Conservation (phyloP, 1,140 invertebrate genomes). For the Ostrea denselamellosa region DNA sequence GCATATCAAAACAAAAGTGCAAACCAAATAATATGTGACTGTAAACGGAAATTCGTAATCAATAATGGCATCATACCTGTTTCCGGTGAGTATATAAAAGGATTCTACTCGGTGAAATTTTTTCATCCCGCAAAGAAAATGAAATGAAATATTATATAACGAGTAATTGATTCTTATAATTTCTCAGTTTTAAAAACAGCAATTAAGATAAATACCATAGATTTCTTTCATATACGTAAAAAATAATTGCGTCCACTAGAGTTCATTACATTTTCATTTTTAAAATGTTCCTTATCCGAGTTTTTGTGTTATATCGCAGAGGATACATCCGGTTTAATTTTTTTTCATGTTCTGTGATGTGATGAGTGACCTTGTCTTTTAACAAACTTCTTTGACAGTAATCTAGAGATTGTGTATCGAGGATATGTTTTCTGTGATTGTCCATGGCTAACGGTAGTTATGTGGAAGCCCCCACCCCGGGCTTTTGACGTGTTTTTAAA, state of each 20-base stretch:
- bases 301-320: neutral
- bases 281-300: no score
- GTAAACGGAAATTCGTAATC: slow-evolving; percentile 33
- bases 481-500: neutral
- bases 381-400: neutral
- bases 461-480: neutral
- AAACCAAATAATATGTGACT: neutral
- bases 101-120: neutral
- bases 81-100: neutral
- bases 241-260: no score
- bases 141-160: neutral
- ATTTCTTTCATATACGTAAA: no score
- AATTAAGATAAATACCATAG: no score
- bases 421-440: neutral
- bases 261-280: no score
- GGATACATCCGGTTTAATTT: neutral
- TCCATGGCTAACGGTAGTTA: neutral
- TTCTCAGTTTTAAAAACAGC: no score
- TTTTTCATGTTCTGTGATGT: neutral
- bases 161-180: no score
- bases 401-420: no score
- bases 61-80: slow-evolving; percentile 15
- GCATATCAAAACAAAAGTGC: neutral
- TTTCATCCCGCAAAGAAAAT: neutral
- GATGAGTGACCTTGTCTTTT: neutral